Evolutionary conservation across 2,888 invertebrate genomes (phyloP), one percentile per base, ranked within the genome.

Genomic region (Xiphydria camelus): DNA sequence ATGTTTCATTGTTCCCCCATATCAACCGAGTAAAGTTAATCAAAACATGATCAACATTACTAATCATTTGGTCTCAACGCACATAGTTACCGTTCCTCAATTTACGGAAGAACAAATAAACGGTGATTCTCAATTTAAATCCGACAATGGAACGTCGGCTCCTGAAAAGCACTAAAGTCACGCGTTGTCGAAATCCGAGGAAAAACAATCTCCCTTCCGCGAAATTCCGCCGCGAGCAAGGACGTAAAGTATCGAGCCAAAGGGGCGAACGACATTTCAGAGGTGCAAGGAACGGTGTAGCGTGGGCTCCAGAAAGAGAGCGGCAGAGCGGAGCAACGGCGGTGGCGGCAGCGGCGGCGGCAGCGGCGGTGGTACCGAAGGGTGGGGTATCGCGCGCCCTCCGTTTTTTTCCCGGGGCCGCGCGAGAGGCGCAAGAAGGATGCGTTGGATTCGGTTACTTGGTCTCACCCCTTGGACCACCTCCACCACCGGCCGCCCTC

Each of bases 381-480:
- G 38, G 40, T 44, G 31, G 53, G 61, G 39, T 55, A 55, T 55
- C 53, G 12, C 33, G 62, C 62, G 62, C 60, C 58, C 58, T 62
- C 61, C 47, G 58, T 62, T 68, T 68, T 68, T 64, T 65, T 59
- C 58, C 57, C 52, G 59, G 57, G 33, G 21, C 12, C 10, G 12
- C 39, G 39, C 52, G 49, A 40, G 45, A 53, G 51, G 57, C 53
- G 62, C 65, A 58, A 65, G 60, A 62, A 62, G 69, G 66, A 67
- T 67, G 68, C 68, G 66, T 66, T 64, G 69, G 72, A 71, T 72
- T 73, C 72, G 72, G 72, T 73, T 72, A 73, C 73, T 73, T 67
- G 70, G 64, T 63, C 60, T 60, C 68, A 64, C 66, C 61, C 36
- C 36, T 19, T 29, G 29, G 29, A 29, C 29, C 29, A 38, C 22